These are phyloP conservation scores for Thaumetopoea pityocampa DNA, from an alignment of 1,140 invertebrate genomes.

Conservation along the genomic window DNA sequence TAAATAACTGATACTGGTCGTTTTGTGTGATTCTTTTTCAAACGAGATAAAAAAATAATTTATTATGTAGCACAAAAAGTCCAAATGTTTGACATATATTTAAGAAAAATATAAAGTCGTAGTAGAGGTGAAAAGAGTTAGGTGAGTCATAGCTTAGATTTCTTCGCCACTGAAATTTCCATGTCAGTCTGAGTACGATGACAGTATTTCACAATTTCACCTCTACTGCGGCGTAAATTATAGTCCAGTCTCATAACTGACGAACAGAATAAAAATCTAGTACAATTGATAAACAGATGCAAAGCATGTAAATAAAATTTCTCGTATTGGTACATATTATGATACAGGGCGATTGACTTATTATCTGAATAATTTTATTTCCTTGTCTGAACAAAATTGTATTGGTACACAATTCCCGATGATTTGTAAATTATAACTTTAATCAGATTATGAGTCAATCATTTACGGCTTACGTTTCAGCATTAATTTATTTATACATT, in stretches of 20 bases:
- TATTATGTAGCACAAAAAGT: too few relatives aligned
- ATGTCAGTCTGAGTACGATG: too few relatives aligned
- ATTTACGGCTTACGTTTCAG: slow-evolving; percentile 40
- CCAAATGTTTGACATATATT: too few relatives aligned
- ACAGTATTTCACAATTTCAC: too few relatives aligned
- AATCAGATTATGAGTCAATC: slow-evolving; percentile 47
- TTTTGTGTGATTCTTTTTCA: too few relatives aligned
- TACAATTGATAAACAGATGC: slow-evolving; percentile 36
- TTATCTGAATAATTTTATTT: slow-evolving; percentile 34
- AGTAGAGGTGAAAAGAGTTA: too few relatives aligned
- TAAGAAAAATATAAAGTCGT: too few relatives aligned
- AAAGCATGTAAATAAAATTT: slow-evolving; percentile 65
- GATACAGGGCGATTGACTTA: slow-evolving; percentile 46
- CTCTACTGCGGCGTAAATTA: too few relatives aligned
- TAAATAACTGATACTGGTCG: too few relatives aligned
- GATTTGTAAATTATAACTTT: slow-evolving; percentile 16
- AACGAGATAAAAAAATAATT: too few relatives aligned
- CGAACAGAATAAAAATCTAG: slow-evolving; percentile 56
- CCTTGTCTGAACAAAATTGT: background rate
- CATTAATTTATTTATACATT: slow-evolving; percentile 66
- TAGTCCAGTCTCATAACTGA: background rate
- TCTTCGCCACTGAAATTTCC: too few relatives aligned
- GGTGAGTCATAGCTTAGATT: too few relatives aligned
- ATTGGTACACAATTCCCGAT: background rate
- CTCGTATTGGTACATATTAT: slow-evolving; percentile 52